Evolutionary conservation across 2,888 invertebrate species (phyloP).

Genomic region (Amblyteles armatorius): DNA sequence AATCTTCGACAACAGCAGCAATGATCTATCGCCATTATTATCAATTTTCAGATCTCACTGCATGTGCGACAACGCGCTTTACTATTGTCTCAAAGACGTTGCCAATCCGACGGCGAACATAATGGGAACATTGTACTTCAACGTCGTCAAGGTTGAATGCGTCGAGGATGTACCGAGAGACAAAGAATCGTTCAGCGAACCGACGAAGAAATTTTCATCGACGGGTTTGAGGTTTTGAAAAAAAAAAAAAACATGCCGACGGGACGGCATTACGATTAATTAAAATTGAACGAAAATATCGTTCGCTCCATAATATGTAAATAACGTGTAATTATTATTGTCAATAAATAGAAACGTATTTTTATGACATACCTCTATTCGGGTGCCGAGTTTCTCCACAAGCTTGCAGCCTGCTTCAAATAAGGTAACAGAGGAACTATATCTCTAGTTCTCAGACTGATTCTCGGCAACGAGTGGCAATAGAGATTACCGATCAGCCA

Average conservation of each 20-base stretch:
- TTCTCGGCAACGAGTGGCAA: conserved; percentile 73
- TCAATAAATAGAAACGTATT: conserved; percentile 41
- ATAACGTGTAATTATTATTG: conserved; percentile 42
- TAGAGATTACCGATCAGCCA: conserved; percentile 83
- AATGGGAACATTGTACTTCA: conserved; percentile 95
- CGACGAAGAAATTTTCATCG: conserved; percentile 63
- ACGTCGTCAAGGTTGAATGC: conserved; percentile 91
- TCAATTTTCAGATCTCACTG: conserved; percentile 91
- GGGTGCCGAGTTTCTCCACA: conserved; percentile 9
- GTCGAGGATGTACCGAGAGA: conserved; percentile 86
- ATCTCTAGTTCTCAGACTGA: conserved; percentile 63
- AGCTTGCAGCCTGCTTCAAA: conserved; percentile 68
- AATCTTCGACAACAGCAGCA: neutral
- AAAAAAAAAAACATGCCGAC: neutral
- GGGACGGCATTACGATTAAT: conserved; percentile 31
- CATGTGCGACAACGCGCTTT: conserved; percentile 93
- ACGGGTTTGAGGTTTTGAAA: conserved; percentile 63
- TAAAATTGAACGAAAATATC: neutral
- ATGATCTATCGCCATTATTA: neutral
- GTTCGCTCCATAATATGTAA: neutral
- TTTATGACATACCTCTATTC: conserved; percentile 39
- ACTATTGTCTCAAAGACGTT: conserved; percentile 91
- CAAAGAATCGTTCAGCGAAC: conserved; percentile 44
- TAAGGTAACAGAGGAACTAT: conserved; percentile 68
- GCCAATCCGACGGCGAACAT: conserved; percentile 90